Percentiles rank a stretch among this genome's conserved stretches.
Evolutionary conservation across 2,113 vertebrate species (phyloP).

Genomic region (Chionodraco myersi): DNA sequence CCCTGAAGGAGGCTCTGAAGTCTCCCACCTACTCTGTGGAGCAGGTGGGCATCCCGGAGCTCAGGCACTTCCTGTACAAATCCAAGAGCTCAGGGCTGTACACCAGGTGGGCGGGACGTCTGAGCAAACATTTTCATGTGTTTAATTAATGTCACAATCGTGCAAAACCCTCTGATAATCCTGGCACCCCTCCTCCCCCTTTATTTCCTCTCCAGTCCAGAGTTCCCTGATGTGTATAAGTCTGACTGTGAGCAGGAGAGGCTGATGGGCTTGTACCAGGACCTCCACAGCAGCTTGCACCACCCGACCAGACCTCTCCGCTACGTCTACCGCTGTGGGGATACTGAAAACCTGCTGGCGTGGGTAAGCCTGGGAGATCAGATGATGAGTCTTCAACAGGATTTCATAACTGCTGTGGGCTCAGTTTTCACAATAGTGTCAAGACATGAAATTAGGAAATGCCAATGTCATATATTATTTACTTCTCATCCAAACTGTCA

Average conservation of each 20-base stretch:
- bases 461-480: not conserved
- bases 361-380: slow-evolving; percentile 85
- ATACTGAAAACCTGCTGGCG: slow-evolving; percentile 93
- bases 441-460: too few species aligned
- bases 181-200: not conserved
- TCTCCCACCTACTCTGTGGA: slow-evolving; percentile 88
- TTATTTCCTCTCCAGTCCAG: slow-evolving; percentile 83
- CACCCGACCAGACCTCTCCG: slow-evolving; percentile 92
- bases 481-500: not conserved
- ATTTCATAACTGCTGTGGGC: not conserved
- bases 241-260: slow-evolving; percentile 90
- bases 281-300: slow-evolving; percentile 94
- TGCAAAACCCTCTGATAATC: too few species aligned
- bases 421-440: too few species aligned
- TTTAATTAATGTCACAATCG: not conserved
- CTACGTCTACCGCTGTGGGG: slow-evolving; percentile 91
- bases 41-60: slow-evolving; percentile 93
- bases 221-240: slow-evolving; percentile 90
- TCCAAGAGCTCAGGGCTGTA: slow-evolving; percentile 98
- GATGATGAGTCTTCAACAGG: not conserved
- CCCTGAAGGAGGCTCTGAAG: slow-evolving; percentile 89
- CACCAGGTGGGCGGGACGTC: slow-evolving; percentile 89
- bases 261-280: slow-evolving; percentile 92
- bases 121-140: not conserved
- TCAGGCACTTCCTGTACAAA: slow-evolving; percentile 98